Evolutionary conservation across 1,140 invertebrate species (phyloP), one percentile per base, ranked within the genome.

Genomic region (Dufourea novaeangliae): DNA sequence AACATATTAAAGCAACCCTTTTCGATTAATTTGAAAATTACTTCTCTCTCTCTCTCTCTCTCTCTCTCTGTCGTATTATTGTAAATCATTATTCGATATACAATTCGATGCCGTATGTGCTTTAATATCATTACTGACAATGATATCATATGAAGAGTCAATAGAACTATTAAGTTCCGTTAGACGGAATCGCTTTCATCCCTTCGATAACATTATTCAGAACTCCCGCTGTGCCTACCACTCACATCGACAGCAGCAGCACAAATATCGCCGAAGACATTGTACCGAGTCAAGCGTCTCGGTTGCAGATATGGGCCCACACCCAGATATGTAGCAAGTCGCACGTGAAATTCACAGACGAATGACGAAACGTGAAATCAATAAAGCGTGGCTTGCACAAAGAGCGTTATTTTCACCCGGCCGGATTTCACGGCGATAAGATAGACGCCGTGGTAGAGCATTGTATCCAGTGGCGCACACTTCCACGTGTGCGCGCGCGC

Each of bases 401-500:
- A 61, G 56, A 27, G 39, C 67, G 29, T 54, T 74, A 73, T 70
- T 77, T 78, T 78, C 54, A 61, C 57, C 32, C 54, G 50, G 52
- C n/a, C 56, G 57, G 63, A 80, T 66, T 73, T 80, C 37, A 22
- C 59, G 41, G 46, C 27, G 68, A 84, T 84, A 83, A 78, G 75
- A 74, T 69, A 66, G 61, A 12, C 37, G 34, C 32, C n/a, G 59
- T 64, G 20, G 62, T n/a, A 81, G 46, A 39, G 54, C 25, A 41
- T 77, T 50, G 44, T 41, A 46, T 69, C 59, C 39, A 20, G 54
- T 44, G 62, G 52, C 25, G 75, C 46, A 46, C 52, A 29, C 44
- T 2, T 34, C 44, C 54, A 34, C 57, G 54, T n/a, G 17, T 17
- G 12, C 12, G 3, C 41, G 41, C 41, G 39, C 41, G 44, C 27